Evolutionary conservation across 2,113 vertebrate species (phyloP).

Genomic region (Caranx ignobilis): DNA sequence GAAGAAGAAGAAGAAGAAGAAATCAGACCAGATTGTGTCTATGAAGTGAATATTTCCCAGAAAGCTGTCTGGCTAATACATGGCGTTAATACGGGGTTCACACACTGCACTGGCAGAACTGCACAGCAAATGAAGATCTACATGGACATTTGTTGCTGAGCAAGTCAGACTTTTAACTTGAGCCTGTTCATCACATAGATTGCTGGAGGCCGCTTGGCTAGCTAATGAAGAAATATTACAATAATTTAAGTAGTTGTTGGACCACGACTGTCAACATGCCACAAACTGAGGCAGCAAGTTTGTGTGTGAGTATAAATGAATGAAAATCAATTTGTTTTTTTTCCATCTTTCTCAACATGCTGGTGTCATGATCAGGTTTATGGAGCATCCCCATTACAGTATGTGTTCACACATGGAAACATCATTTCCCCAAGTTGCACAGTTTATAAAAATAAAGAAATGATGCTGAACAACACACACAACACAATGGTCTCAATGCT

Average conservation of each 20-base stretch:
- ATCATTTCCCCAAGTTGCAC: too few relatives aligned
- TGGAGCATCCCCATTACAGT: background rate
- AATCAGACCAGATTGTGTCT: background rate
- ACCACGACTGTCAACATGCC: background rate
- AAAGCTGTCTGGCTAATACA: constrained; percentile 14
- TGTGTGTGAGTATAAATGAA: background rate
- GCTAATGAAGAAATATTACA: constrained; percentile 34
- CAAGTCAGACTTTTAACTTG: background rate
- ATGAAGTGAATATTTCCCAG: constrained; percentile 22
- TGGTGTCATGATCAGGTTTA: background rate
- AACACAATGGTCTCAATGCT: background rate
- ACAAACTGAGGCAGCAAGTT: background rate
- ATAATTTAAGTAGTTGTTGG: constrained; percentile 19
- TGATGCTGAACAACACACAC: too few relatives aligned
- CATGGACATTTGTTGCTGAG: constrained; percentile 14
- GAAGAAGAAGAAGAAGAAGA: too few relatives aligned
- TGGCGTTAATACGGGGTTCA: constrained; percentile 21
- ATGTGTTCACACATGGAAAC: background rate
- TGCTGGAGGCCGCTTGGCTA: background rate
- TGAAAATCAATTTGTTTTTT: constrained; percentile 8
- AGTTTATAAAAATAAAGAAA: too few relatives aligned
- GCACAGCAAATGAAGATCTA: constrained; percentile 42
- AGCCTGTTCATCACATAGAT: constrained; percentile 13
- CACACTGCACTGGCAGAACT: constrained; percentile 6
- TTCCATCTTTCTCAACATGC: background rate